Base-by-base conservation (phyloP, 2,888 invertebrate species). In the Brachylomia viminalis region DNA sequence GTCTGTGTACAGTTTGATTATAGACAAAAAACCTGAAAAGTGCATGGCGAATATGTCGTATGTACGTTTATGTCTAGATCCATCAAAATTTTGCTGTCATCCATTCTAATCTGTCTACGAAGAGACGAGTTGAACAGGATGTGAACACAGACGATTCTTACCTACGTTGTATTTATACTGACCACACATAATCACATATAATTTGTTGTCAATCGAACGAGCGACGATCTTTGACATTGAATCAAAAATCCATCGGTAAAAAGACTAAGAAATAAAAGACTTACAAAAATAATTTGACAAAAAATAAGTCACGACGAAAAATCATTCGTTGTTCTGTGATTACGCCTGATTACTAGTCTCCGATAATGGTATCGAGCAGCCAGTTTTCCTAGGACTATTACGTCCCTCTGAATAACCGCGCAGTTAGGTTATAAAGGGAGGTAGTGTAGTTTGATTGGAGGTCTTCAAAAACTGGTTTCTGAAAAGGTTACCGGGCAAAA, bases 161-260 rank as follows among this genome's bases (percentile, higher is more conserved):
- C 89, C 86, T 88, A 89, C 84, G 77, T 73, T 85, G 85, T 87
- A 90, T 91, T 88, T 88, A 86, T 88, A 87, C 88, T 85, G 83
- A 83, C 80, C 88, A 86, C 85, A 88, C 87, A 77, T 92, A 93
- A 94, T 93, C 90, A 93, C 89, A 92, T 90, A 89, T 92, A 92
- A 93, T 94, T 94, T 92, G 92, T 93, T 96, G 95, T 95, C 96
- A 95, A 95, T 95, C 92, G 92, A 92, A 93, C 91, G 93, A 88
- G 91, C 92, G 91, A 91, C 93, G 93, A 93, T 94, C 93, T 93
- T 94, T 95, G 95, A 95, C 95, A 94, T 95, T 94, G 94, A 93
- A 93, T 93, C 90, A 90, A 91, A 93, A 92, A 93, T 91, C 90
- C 90, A 91, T 92, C 86, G 89, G 90, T 88, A 89, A 91, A 88